Conservation (phyloP, 2,797 vertebrate genomes). For the Spinibarbus caldwelli region DNA sequence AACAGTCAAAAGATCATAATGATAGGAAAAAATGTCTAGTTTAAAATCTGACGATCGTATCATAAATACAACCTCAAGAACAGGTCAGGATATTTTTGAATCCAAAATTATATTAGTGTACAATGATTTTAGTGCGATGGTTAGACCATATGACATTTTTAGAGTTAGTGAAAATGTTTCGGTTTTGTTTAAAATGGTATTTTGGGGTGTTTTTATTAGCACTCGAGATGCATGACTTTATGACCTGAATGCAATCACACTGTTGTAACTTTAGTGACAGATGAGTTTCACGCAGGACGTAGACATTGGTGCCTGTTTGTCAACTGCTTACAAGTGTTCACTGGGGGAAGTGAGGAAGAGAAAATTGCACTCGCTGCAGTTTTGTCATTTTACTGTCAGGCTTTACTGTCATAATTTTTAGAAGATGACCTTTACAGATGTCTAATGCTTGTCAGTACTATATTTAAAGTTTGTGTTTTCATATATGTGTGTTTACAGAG, state of each 20-base stretch:
- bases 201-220: neutral
- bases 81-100: neutral
- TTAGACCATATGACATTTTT: neutral
- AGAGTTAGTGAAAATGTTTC: neutral
- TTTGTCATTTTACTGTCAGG: conserved; percentile 13
- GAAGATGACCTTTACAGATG: neutral
- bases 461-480: neutral
- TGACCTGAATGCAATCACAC: conserved; percentile 45
- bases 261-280: conserved; percentile 55
- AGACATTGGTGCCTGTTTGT: conserved; percentile 63
- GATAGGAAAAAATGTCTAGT: neutral
- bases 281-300: conserved; percentile 70
- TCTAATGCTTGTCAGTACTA: no score
- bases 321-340: conserved; percentile 63
- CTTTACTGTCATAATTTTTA: neutral
- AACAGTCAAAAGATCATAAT: neutral
- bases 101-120: neutral
- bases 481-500: conserved; percentile 75
- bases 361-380: conserved; percentile 26
- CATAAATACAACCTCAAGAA: neutral
- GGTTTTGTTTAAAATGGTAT: no score
- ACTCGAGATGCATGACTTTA: conserved; percentile 32
- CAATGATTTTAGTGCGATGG: neutral
- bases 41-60: neutral
- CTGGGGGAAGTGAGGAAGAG: conserved; percentile 66